phyloP scores from a whole-genome alignment of 1,140 invertebrate genomes.

The Penaeus indicus region DNA sequence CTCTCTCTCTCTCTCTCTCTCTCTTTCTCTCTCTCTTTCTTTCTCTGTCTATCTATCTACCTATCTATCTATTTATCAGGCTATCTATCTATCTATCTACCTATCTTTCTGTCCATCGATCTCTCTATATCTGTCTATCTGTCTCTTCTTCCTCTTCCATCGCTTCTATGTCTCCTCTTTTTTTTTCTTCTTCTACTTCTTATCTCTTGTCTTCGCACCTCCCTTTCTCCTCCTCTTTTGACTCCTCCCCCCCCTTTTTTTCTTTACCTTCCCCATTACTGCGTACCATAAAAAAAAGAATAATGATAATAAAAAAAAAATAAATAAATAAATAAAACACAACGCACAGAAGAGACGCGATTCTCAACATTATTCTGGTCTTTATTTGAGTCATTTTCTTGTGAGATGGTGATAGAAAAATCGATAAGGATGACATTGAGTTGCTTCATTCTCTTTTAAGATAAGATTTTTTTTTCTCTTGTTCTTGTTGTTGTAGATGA shows the following conservation, averaged over 20 bases:
- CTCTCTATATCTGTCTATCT: neutral
- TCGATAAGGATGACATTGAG: too few species aligned
- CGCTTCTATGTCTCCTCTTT: neutral
- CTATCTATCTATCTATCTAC: neutral
- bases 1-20: neutral
- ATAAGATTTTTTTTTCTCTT: too few species aligned
- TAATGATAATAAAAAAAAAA: too few species aligned
- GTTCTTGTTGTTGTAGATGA: too few species aligned
- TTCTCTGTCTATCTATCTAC: neutral
- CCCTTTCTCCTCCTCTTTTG: neutral
- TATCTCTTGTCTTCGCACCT: neutral
- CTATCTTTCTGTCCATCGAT: neutral
- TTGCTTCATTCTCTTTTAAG: too few species aligned
- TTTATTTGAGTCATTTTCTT: too few species aligned
- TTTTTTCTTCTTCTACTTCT: neutral
- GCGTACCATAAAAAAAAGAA: too few species aligned
- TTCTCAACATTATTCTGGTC: too few species aligned
- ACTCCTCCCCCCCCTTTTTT: neutral
- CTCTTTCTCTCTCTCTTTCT: neutral
- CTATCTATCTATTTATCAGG: neutral
- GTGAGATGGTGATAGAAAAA: too few species aligned
- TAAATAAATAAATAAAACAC: too few species aligned
- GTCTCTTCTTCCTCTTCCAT: neutral
- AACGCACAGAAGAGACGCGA: too few species aligned
- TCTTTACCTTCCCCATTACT: too few species aligned